Conservation (phyloP, 2,113 vertebrate genomes). For the Genyomyrus donnyi region DNA sequence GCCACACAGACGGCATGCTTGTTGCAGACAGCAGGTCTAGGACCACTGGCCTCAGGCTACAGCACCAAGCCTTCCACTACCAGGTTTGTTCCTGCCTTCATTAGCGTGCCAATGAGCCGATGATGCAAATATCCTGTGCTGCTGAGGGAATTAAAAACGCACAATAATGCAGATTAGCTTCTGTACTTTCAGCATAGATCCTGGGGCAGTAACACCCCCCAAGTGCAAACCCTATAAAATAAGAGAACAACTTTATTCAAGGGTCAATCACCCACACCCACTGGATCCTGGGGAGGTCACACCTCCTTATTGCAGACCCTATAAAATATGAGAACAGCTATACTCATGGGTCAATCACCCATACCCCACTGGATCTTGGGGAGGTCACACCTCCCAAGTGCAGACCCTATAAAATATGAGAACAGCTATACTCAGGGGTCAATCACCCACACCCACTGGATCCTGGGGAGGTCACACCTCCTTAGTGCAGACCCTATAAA, state of each 20-base stretch:
- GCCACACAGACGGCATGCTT: slow-evolving; percentile 26
- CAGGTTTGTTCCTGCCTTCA: background rate
- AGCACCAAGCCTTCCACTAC: background rate
- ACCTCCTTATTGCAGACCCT: too few species aligned
- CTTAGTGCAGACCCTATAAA: background rate
- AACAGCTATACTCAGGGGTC: too few species aligned
- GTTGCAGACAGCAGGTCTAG: slow-evolving; percentile 33
- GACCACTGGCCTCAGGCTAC: slow-evolving; percentile 27
- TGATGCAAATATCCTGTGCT: background rate
- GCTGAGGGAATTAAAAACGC: background rate
- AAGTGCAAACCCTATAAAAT: background rate
- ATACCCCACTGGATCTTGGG: too few species aligned
- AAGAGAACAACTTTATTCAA: too few species aligned
- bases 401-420: too few species aligned
- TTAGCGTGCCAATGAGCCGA: background rate
- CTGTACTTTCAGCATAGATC: background rate
- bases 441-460: background rate
- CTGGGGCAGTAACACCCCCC: background rate
- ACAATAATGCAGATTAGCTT: slow-evolving; percentile 2
- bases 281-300: background rate
- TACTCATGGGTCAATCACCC: too few species aligned
- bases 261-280: background rate
- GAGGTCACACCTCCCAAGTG: too few species aligned
- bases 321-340: background rate
- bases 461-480: background rate